These are phyloP conservation scores for Drosophila mojavensis DNA, from an alignment of 1,140 invertebrate species.

Conservation along the genomic window DNA sequence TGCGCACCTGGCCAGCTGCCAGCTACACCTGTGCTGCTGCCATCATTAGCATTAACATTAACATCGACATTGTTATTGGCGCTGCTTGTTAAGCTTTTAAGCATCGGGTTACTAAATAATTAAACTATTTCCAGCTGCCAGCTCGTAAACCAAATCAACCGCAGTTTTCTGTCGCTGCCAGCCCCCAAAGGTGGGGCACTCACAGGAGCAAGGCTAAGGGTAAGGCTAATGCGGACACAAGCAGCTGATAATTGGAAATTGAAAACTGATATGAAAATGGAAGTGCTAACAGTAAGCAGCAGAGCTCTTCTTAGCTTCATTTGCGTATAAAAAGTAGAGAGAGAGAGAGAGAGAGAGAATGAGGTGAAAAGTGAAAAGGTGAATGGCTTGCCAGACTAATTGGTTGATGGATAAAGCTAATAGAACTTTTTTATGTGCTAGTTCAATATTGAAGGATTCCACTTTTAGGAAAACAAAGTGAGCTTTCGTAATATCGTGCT, in stretches of 20 bases:
- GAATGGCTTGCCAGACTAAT: no score
- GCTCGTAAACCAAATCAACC: slow-evolving; percentile 53
- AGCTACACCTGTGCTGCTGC: background rate
- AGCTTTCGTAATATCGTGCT: no score
- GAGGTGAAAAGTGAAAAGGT: no score
- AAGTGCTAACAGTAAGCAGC: slow-evolving; percentile 1
- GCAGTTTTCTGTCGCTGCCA: slow-evolving; percentile 27
- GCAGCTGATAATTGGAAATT: slow-evolving; percentile 14
- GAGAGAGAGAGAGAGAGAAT: no score
- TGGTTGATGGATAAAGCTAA: no score
- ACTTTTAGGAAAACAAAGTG: no score
- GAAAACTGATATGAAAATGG: slow-evolving; percentile 17
- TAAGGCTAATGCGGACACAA: no score
- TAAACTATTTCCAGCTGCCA: slow-evolving; percentile 66
- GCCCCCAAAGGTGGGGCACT: background rate
- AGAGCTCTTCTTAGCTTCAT: no score
- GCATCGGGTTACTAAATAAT: slow-evolving; percentile 75
- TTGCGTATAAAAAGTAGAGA: no score
- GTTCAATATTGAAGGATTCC: no score
- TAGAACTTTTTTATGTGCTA: no score
- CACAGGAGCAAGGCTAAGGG: no score
- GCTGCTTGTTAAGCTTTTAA: slow-evolving; percentile 64
- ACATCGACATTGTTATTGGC: slow-evolving; percentile 10
- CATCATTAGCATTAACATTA: slow-evolving; percentile 43
- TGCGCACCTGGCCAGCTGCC: background rate